Base-by-base conservation (phyloP, 2,113 vertebrate genomes). In the Gymnogyps californianus region DNA sequence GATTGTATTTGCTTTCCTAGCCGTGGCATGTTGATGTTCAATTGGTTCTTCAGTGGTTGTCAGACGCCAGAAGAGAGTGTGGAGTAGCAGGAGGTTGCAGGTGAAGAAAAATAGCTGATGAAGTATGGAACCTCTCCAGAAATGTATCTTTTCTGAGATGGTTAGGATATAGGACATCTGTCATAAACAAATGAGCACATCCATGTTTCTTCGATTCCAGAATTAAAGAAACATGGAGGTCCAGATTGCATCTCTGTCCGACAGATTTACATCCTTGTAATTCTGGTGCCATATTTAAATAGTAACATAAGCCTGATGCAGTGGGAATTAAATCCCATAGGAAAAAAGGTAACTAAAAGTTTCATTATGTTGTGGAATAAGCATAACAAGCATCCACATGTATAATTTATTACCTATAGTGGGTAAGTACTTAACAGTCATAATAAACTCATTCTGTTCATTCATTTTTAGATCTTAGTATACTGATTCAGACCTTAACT, bases 361-460 rank as follows among this genome's bases (percentile, higher is more conserved):
- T 96, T 54, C n/a, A 76, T 95, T 93, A 36, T 83, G 26, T 81
- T 90, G 83, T 84, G 24, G 80, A 94, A 92, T 90, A 95, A 87
- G 51, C 66, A 54, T 83, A 77, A 64, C 42, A 89, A 71, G 42
- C 88, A 83, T 83, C 32, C 26, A n/a, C 59, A 97, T 95, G 44
- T 95, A 97, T 92, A 92, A 96, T 97, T 94, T 89, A 97, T 97
- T 90, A 78, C 76, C 52, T 91, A 2, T 44, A 87, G 52, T 49
- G 80, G 51, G 52, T 57, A 87, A 92, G 94, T 79, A 84, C 83
- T 93, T 93, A 87, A 65, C 88, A 92, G 51, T 59, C 87, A 44
- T 93, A 91, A 61, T 76, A 94, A 95, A 95, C 55, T 57, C 49
- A 44, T 82, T 92, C 80, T 78, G 38, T 91, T 94, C 47, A 75